Base-by-base conservation (phyloP, 2,797 vertebrate genomes). In the Darevskia mixta region DNA sequence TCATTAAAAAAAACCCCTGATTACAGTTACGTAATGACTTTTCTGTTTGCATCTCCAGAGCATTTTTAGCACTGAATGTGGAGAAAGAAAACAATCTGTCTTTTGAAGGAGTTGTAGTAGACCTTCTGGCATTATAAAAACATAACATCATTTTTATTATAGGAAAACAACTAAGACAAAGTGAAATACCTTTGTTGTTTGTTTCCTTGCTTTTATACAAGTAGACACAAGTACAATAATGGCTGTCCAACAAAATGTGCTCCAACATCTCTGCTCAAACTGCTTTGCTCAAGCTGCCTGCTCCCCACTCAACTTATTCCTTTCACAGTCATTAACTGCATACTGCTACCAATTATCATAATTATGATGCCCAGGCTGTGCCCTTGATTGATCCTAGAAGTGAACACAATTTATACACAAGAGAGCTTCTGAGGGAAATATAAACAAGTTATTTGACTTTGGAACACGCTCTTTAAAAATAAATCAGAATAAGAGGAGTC, bases 361-460 rank as follows among this genome's bases (percentile, higher is more conserved):
- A 92, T 94, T 94, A 93, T 90, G 91, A 75, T 85, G 88, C 92
- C 87, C 73, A 92, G 90, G 92, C 90, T 93, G 83, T 92, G 88
- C 90, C 87, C 90, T 93, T 90, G 92, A 95, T 96, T 87, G 94
- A 95, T 93, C 45, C 73, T 72, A 72, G 69, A 90, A 91, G 82
- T 67, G 81, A 89, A 92, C 94, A 82, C 55, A 89, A 87, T 94
- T 93, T 94, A 90, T 81, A 91, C 86, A 85, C 32, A 67, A 29
- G 87, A 91, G 91, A 92, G 85, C 45, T 25, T 82, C 90, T 94
- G 94, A 94, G 88, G 83, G 76, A 94, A 90, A 88, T 38, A 94
- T 86, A 91, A 64, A 89, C 77, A 87, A 77, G 38, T 75, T 85
- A 2, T 92, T 86, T 92, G 43, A 58, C 80, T 76, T 82, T 61